Evolutionary conservation across 2,888 invertebrate genomes (phyloP), one percentile per base, ranked within the genome.

Genomic region (Brachypterus glaber): DNA sequence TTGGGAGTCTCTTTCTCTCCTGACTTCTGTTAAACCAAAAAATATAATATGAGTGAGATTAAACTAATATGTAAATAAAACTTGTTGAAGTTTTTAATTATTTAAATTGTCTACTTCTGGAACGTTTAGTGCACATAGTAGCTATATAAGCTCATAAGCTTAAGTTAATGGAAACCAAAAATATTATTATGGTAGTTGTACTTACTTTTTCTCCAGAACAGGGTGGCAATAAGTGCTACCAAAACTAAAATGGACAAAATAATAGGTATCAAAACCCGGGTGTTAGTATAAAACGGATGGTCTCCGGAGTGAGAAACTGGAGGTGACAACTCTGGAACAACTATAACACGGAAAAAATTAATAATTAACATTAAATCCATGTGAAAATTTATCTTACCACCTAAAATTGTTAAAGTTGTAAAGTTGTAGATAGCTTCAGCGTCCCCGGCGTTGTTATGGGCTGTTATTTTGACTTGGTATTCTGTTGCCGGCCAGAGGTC

Each of bases 391-490:
- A 29, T 38, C 72, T 72, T 63, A 81, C 87, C 78, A 62, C 84
- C 85, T 54, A 77, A 77, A 11, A 81, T 67, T 4, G 82, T 81
- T 44, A 86, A 74, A 2, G 89, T 90, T 17, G 86, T 85, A 60
- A 88, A 85, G 67, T 88, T 87, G 59, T 88, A 89, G 8, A 85
- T 69, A 0, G 86, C 86, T 31, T 79, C 75, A 1, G 85, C 85
- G 44, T 83, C 82, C 0, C 90, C 90, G 0, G 89, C 89, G 62
- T 88, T 87, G 64, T 90, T 90, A 60, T 85, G 82, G 0, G 89
- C 88, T 1, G 80, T 82, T 43, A 85, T 80, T 45, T 77, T 74
- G 4, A 84, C 67, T 40, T 79, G 77, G 59, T 85, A 84, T 54
- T 78, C 79, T 0, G 82, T 79, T 29, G 82, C 83, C 0, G 89